Evolutionary conservation across 2,888 invertebrate species (phyloP), one percentile per base, ranked within the genome.

Genomic region (Drosophila gaucha): DNA sequence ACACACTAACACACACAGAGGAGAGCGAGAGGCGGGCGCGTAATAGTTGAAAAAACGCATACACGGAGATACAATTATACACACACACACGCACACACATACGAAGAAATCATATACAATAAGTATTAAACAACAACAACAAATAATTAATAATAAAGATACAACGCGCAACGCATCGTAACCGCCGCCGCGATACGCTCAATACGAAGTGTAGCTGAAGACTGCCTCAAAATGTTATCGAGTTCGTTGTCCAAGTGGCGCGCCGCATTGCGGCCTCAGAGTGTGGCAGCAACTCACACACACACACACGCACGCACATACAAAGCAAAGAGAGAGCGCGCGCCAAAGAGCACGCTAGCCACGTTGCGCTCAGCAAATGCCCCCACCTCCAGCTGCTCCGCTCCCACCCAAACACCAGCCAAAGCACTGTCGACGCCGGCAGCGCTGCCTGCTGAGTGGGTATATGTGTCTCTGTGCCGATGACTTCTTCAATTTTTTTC

Each of bases 191-290:
- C 90, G 91, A 91, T 90, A 91, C 91, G 91, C 89, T 91, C 92
- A 89, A 91, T 90, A 89, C 92, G 91, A 90, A 91, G 91, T 91
- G 91, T 91, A 91, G 89, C 89, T 91, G 91, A 91, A 92, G 92
- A 92, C 91, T 92, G 92, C 90, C 91, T 91, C 91, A 91, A 91
- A 91, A 90, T 91, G 90, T 90, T 90, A 91, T 90, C 90, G 91
- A 91, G 90, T 91, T 91, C 89, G 90, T 90, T 90, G 91, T 90
- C 91, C 76, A 86, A 74, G 78, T 71, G 65, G 64, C 73, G 85
- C 82, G 78, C 80, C 83, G 86, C 82, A 78, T 67, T 73, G 78
- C 79, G 84, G 86, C 76, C 76, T 57, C 74, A 67, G 54, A 44
- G 62, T 62, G 83, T 76, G 75, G 74, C 82, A 73, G 67, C 82